Conservation (phyloP, 2,113 vertebrate species). For the Channa argus region DNA sequence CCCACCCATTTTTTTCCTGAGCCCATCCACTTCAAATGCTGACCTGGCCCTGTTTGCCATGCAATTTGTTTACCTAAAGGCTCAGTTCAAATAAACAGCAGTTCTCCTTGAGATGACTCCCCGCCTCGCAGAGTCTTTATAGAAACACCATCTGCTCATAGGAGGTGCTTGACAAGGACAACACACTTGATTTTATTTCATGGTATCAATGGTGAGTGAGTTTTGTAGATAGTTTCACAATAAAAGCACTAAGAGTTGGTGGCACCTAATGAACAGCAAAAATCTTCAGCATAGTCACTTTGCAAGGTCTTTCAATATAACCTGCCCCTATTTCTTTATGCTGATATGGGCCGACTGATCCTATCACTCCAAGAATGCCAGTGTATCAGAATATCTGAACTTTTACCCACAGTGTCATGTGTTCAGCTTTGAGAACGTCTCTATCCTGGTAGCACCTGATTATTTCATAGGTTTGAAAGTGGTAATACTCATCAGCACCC, state of each 20-base stretch:
- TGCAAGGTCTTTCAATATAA: conserved; percentile 25
- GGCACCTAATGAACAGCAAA: background rate
- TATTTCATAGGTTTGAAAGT: conserved; percentile 52
- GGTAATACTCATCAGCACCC: conserved; percentile 53
- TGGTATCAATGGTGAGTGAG: background rate
- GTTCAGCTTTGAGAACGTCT: conserved; percentile 44
- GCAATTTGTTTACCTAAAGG: conserved; percentile 81
- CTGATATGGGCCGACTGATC: conserved; percentile 78
- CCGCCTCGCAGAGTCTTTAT: conserved; percentile 60
- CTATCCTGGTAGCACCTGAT: conserved; percentile 54
- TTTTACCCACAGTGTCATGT: conserved; percentile 63
- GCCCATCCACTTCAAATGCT: conserved; percentile 81
- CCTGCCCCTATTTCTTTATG: conserved; percentile 59
- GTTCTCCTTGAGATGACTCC: conserved; percentile 68
- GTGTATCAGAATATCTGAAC: conserved; percentile 81
- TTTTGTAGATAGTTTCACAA: background rate
- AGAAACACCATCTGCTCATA: conserved; percentile 67
- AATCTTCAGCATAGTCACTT: background rate
- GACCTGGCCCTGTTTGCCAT: conserved; percentile 74
- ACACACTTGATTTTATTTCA: conserved; percentile 28
- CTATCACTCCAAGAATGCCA: conserved; percentile 79
- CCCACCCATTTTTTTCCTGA: conserved; percentile 73
- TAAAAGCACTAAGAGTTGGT: background rate
- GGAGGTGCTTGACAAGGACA: conserved; percentile 51
- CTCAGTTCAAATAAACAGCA: conserved; percentile 83